Percentiles rank a stretch among this genome's conserved stretches.
phyloP scores from a whole-genome alignment of 2,888 invertebrate species.

The Kuschelorhynchus macadamiae region DNA sequence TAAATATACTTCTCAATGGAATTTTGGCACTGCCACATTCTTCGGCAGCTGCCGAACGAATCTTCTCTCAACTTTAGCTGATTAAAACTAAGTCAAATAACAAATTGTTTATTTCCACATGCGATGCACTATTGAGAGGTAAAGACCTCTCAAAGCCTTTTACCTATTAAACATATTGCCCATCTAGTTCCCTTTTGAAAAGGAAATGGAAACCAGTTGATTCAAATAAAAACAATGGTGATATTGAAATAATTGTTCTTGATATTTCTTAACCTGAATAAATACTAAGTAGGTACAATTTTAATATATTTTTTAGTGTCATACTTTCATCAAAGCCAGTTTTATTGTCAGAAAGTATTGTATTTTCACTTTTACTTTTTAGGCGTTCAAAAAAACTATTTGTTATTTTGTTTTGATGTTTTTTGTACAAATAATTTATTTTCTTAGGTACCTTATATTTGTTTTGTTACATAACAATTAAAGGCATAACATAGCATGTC shows the following conservation, averaged over 20 bases:
- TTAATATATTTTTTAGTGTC: no score
- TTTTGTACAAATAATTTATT: no score
- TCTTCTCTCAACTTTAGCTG: constrained; percentile 49
- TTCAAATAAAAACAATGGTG: neutral
- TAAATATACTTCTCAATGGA: constrained; percentile 21
- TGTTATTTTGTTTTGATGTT: no score
- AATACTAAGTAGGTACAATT: no score
- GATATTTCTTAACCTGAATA: neutral
- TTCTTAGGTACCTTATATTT: no score
- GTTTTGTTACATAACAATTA: no score
- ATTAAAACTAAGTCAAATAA: constrained; percentile 52
- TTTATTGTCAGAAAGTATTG: no score
- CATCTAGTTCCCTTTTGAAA: neutral
- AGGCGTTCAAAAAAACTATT: no score
- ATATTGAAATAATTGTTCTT: neutral
- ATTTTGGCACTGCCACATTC: constrained; percentile 51
- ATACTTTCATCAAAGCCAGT: no score
- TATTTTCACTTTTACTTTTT: no score
- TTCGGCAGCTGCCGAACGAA: constrained; percentile 53
- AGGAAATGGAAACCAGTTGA: neutral
- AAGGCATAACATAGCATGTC: no score
- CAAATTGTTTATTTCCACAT: constrained; percentile 29
- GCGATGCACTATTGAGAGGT: constrained; percentile 14
- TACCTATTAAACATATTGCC: neutral
- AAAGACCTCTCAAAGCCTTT: constrained; percentile 4